Percentiles rank a stretch among this genome's conserved stretches.
phyloP scores from a whole-genome alignment of 1,140 invertebrate species.

The honey bee (Apis mellifera) region Amel_HAv3.1 CM009936.2:11003001-11003500 shows the following conservation, averaged over 20 bases:
- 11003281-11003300: conserved; percentile 40
- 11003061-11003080: conserved; percentile 78
- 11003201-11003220: conserved; percentile 81
- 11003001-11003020: conserved; percentile 44
- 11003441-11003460: background rate
- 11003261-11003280: background rate
- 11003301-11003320: conserved; percentile 17
- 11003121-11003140: conserved; percentile 71
- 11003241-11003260: conserved; percentile 23
- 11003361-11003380: background rate
- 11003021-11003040: conserved; percentile 27
- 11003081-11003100: conserved; percentile 81
- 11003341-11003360: conserved; percentile 30
- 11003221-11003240: conserved; percentile 67
- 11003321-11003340: conserved; percentile 7
- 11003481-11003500: no score
- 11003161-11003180: conserved; percentile 80
- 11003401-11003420: background rate
- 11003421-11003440: no score
- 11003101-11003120: conserved; percentile 80
- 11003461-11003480: background rate
- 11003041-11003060: conserved; percentile 65
- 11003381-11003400: background rate
- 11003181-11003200: conserved; percentile 74
- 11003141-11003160: conserved; percentile 77